Percentiles rank a stretch among this genome's conserved stretches.
Conservation (phyloP, 2,113 vertebrate genomes). For the Penelope pileata region DNA sequence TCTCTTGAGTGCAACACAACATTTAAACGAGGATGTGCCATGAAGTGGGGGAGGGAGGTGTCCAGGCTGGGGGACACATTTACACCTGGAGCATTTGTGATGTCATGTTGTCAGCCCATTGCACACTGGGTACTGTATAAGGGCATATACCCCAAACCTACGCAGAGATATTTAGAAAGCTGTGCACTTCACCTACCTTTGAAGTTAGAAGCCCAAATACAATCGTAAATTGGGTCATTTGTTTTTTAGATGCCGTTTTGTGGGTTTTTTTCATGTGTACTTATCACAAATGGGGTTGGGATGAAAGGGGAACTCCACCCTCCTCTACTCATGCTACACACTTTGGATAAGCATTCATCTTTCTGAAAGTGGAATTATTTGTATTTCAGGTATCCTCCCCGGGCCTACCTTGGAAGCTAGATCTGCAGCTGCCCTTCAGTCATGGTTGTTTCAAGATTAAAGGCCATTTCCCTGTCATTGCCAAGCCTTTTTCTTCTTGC, state of each 20-base stretch:
- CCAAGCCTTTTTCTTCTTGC: constrained; percentile 82
- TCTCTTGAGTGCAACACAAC: neutral
- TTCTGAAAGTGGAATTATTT: constrained; percentile 61
- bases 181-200: neutral
- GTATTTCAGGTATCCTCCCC: constrained; percentile 80
- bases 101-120: neutral
- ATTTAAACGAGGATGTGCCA: neutral
- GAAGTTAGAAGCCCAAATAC: neutral
- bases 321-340: neutral
- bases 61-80: neutral
- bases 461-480: constrained; percentile 79
- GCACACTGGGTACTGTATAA: neutral
- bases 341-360: neutral
- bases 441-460: constrained; percentile 86
- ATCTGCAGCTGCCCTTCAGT: constrained; percentile 79
- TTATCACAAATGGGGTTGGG: neutral
- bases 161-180: neutral
- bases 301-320: neutral
- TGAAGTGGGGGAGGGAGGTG: neutral
- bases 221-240: neutral
- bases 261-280: neutral
- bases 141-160: rapidly evolving
- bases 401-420: constrained; percentile 82
- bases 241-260: neutral
- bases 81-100: neutral